Percentiles rank a stretch among this genome's conserved stretches.
Conservation (phyloP, 2,797 vertebrate genomes). For the Notolepis coatsorum region DNA sequence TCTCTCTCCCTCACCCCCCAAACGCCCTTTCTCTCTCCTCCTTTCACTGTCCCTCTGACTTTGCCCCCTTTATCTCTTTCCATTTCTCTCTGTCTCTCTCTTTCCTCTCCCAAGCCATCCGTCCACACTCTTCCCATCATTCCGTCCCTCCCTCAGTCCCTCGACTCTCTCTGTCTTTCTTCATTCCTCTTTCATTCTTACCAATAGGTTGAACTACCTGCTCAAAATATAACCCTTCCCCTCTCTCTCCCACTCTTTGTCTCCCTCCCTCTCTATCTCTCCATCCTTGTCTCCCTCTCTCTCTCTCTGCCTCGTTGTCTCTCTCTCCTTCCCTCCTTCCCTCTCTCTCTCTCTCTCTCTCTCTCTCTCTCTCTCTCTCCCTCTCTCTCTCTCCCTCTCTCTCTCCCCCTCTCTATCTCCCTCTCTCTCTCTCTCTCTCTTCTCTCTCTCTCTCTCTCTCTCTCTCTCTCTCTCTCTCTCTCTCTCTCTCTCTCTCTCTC, state of each 20-base stretch:
- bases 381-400: conserved; percentile 11
- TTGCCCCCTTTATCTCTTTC: too few relatives aligned
- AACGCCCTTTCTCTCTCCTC: too few relatives aligned
- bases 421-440: background rate
- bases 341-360: conserved; percentile 10
- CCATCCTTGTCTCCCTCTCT: background rate
- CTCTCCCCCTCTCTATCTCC: conserved; percentile 11
- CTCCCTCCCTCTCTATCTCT: background rate
- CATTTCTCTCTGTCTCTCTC: too few relatives aligned
- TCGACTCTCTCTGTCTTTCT: too few relatives aligned
- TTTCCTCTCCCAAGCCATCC: too few relatives aligned
- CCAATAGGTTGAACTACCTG: background rate
- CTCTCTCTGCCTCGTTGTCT: background rate
- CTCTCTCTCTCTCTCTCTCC: background rate
- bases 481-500: background rate
- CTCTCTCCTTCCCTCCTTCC: background rate
- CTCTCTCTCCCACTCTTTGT: background rate
- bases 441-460: conserved; percentile 2
- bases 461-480: background rate
- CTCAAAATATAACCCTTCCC: too few relatives aligned
- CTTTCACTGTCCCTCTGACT: too few relatives aligned
- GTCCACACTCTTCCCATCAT: too few relatives aligned
- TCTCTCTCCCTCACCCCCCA: too few relatives aligned
- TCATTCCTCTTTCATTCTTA: too few relatives aligned
- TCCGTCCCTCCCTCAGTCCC: too few relatives aligned